These are phyloP conservation scores for Streptopelia turtur DNA, from an alignment of 2,797 vertebrate species.

Conservation along the genomic window DNA sequence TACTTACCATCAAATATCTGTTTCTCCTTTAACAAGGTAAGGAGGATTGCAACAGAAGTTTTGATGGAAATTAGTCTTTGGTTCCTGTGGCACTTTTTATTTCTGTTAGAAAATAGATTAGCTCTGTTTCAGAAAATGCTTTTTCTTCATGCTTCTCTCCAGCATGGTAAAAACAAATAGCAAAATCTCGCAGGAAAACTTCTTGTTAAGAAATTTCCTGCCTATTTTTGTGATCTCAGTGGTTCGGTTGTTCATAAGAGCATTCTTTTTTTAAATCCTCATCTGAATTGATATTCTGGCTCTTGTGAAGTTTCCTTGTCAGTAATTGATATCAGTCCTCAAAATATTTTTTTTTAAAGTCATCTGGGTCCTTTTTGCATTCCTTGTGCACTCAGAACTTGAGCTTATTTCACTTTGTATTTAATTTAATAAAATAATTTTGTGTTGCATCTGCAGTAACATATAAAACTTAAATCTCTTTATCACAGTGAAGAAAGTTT, in stretches of 20 bases:
- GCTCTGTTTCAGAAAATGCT: background rate
- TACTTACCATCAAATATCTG: background rate
- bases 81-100: background rate
- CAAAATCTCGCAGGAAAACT: background rate
- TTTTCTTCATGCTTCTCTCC: background rate
- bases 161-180: background rate
- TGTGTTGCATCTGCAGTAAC: background rate
- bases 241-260: background rate
- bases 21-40: background rate
- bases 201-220: background rate
- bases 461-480: background rate
- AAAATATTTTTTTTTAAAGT: background rate
- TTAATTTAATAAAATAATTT: background rate
- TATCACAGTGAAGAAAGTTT: background rate
- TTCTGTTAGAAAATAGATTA: slow-evolving; percentile 52
- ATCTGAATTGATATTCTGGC: background rate
- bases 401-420: background rate
- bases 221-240: background rate
- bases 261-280: background rate
- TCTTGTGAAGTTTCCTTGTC: background rate
- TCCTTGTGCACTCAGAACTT: background rate
- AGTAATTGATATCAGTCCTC: background rate
- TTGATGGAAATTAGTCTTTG: background rate
- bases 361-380: background rate
- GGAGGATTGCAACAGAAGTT: background rate